Evolutionary conservation across 2,888 invertebrate genomes (phyloP), one percentile per base, ranked within the genome.

Genomic region (Cerastis leucographa): DNA sequence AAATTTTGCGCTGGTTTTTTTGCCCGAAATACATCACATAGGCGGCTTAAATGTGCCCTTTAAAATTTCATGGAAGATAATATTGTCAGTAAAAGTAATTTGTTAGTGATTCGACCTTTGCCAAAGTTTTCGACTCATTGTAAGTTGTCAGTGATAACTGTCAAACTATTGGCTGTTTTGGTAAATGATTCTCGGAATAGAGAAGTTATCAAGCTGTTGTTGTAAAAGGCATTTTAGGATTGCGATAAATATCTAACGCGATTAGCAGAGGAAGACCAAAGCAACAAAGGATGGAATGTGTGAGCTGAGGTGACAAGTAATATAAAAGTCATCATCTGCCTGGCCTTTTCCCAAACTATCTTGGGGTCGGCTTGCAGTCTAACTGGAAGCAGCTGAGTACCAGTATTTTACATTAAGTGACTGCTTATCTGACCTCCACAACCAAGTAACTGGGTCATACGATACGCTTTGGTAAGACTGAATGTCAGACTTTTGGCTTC

Each of bases 1-100:
- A 81, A 83, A 77, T 49, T 77, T 84, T 51, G 44, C 22, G 29
- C 29, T 12, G 70, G 40, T 29, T 72, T 67, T 56, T 46, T 46
- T 35, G n/a, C 42, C 56, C 40, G 46, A 65, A 77, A 81, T 74
- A 69, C 49, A 44, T 8, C 14, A 62, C 64, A 68, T 65, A 22
- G 71, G 68, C 25, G 46, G 54, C 19, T 56, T 74, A 40, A 65
- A 79, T 35, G 46, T 56, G 44, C 29, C 59, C 68, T 70, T 68
- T 81, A 22, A 71, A 65, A 74, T 44, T 51, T 40, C 35, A 75
- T 70, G n/a, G 17, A 76, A 54, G 67, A 67, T 67, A 67, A 74
- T 62, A 67, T 62, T 80, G 25, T 54, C 11, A 22, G 44, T n/a
- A 46, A 70, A 78, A 78, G 62, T 62, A 71, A 77, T 77, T 46